Evolutionary conservation across 2,113 vertebrate species (phyloP), one percentile per base, ranked within the genome.

Genomic region (Delphinus delphis): DNA sequence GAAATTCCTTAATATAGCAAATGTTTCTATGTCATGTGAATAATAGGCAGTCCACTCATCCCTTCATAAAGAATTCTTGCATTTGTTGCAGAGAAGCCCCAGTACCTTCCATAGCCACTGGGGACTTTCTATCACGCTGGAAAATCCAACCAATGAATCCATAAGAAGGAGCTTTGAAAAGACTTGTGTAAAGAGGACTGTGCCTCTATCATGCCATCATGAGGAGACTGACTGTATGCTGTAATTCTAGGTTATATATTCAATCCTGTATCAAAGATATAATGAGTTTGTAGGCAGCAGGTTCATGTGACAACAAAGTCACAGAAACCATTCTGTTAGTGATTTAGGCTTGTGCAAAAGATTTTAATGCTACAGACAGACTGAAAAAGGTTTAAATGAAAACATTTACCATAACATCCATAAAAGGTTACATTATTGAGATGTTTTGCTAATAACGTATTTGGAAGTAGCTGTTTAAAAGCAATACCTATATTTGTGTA

Each of bases 381-480:
- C 3, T 76, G 10, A 77, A 65, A 85, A 47, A 13, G 1, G 47
- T 12, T 76, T 87, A 91, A 71, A 88, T 44, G 38, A 9, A 86
- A 31, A 6, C 8, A 60, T 62, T 84, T 85, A 50, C 12, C n/a
- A 36, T 70, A 23, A 65, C 53, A 8, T 47, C 38, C 36, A 15
- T 31, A 87, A 87, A 88, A 87, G 3, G 0, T 0, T 44, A 62
- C 0, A 9, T 81, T 88, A 71, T 74, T 17, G 18, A 80, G 23
- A 41, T 88, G 18, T 95, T 84, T 63, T 85, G 23, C 23, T 81
- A 81, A 90, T 92, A 74, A 79, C 53, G 47, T 60, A 88, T 71
- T 77, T 90, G 60, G 2, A 95, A 90, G 38, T 41, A 94, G 38
- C 31, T 80, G 5, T 88, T 95, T 80, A 67, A 93, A 93, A 87